These are phyloP conservation scores for Enteromius unitaeniatus DNA, from an alignment of 2,797 vertebrate genomes.

Conservation along the genomic window DNA sequence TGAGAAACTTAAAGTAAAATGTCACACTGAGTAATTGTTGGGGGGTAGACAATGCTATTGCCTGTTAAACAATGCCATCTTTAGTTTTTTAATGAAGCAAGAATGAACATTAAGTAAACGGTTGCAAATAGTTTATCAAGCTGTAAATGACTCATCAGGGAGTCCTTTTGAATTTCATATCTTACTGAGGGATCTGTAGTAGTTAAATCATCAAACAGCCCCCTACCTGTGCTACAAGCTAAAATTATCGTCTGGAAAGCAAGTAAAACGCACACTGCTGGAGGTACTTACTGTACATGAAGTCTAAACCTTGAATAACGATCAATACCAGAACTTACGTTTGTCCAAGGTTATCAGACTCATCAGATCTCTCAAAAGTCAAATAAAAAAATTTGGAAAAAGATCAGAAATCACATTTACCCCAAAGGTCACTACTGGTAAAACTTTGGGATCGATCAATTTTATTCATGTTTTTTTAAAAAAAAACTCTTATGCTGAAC, in stretches of 20 bases:
- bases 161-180: constrained; percentile 51
- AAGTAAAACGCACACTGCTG: not conserved
- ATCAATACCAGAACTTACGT: not conserved
- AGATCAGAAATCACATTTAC: not conserved
- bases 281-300: not conserved
- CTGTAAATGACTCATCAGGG: not conserved
- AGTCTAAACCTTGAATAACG: not conserved
- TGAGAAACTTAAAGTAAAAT: constrained; percentile 7
- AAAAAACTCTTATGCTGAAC: not conserved
- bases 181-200: not conserved
- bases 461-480: not conserved
- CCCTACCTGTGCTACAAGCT: not conserved
- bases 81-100: not conserved
- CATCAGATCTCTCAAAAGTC: not conserved
- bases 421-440: not conserved
- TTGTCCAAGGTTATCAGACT: not conserved
- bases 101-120: constrained; percentile 2
- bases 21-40: constrained; percentile 3
- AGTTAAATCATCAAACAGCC: not conserved
- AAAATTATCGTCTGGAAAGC: not conserved
- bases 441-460: not conserved
- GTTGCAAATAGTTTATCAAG: not conserved
- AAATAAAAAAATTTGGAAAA: not conserved
- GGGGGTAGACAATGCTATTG: not conserved
- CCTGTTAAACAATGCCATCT: not conserved